Evolutionary conservation across 2,797 vertebrate genomes (phyloP), one percentile per base, ranked within the genome.

Genomic region (Argya squamiceps): DNA sequence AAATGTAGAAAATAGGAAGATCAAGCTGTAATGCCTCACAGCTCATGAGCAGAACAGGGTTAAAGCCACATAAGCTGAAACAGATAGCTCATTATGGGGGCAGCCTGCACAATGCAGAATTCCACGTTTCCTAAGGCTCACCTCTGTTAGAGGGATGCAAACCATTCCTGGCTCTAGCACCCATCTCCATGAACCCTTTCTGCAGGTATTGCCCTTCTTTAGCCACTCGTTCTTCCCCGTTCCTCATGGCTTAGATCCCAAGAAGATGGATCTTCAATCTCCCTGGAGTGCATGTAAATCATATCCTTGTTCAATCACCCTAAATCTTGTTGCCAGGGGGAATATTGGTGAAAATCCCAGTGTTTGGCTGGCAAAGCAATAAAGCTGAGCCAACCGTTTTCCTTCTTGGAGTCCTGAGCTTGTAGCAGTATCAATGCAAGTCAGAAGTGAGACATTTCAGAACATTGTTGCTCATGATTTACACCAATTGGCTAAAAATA

Each of bases 371-470:
- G 63, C 27, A 77, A 81, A 89, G 34, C 59, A 76, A 47, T 55
- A 73, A 75, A 80, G 58, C 15, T 13, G 58, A 84, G 65, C 43
- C 52, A 87, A 56, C 50, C 63, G 20, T 87, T 94, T 93, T 91
- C 79, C 32, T 76, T 83, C 39, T 58, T 43, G 0, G 3, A 92
- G 63, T 47, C 50, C 59, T 49, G 46, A 74, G 79, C 76, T 70
- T 75, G 44, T 34, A 65, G 58, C 64, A 75, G 41, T 47, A 80
- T 74, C 77, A 92, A 30, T 1, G 1, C 82, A 80, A 92, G 63
- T 74, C 77, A 96, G 49, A 84, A 95, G 88, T 58, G 88, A 92
- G 94, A 92, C 63, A 68, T 83, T 94, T 95, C 82, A 69, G 75
- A 88, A 80, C 39, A 18, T 6, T n/a, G 55, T 56, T 6, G 2